Evolutionary conservation across 2,113 vertebrate species (phyloP).

Genomic region (Phyllopteryx taeniolatus): DNA sequence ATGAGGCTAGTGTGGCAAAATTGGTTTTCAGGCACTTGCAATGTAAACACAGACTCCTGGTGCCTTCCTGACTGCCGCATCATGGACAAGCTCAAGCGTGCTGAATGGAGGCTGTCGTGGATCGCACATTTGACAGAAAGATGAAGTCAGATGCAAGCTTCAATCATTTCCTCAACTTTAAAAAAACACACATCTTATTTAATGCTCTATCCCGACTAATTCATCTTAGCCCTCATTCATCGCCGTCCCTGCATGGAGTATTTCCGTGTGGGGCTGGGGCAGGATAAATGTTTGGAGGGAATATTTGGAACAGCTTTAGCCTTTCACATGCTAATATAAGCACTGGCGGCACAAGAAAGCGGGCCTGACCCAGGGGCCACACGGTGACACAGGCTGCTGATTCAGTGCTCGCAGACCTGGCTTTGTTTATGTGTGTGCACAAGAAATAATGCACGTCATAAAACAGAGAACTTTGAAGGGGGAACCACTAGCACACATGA

Average conservation of each 20-base stretch:
- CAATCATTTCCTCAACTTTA: constrained; percentile 2
- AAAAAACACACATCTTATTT: constrained; percentile 24
- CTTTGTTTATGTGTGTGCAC: constrained; percentile 83
- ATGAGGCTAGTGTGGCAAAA: constrained; percentile 63
- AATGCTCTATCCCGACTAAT: constrained; percentile 23
- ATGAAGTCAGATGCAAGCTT: constrained; percentile 11
- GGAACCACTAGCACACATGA: constrained; percentile 73
- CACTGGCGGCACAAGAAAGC: constrained; percentile 78
- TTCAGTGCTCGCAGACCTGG: constrained; percentile 75
- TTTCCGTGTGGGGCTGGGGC: constrained; percentile 51
- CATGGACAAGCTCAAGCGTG: constrained; percentile 44
- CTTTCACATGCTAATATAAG: constrained; percentile 78
- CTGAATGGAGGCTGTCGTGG: constrained; percentile 32
- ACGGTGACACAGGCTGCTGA: constrained; percentile 82
- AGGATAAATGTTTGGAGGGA: constrained; percentile 71
- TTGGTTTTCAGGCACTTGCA: constrained; percentile 67
- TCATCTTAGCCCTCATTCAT: constrained; percentile 28
- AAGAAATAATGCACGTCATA: constrained; percentile 86
- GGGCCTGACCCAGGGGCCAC: constrained; percentile 78
- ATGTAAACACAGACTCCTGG: constrained; percentile 70
- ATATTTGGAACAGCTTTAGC: constrained; percentile 76
- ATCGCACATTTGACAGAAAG: constrained; percentile 2
- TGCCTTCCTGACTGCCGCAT: constrained; percentile 57
- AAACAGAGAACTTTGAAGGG: constrained; percentile 77
- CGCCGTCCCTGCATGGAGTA: constrained; percentile 42